These are phyloP conservation scores for Meandrina meandrites DNA, from an alignment of 92 coral and sea anemone species.

Conservation along the genomic window DNA sequence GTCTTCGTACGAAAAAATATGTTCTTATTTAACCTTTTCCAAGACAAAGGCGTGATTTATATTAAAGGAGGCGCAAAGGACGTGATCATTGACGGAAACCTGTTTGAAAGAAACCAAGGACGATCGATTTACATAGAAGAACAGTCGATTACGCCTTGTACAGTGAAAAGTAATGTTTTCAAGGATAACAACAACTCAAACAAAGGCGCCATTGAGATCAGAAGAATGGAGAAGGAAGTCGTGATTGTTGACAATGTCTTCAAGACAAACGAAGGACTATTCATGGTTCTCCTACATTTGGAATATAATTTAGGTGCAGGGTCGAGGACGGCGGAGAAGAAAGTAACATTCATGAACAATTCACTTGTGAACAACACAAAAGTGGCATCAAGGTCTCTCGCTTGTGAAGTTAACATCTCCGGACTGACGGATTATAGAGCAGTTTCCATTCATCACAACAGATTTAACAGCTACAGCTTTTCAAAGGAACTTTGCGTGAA, in stretches of 20 bases:
- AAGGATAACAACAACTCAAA: slow-evolving; percentile 20
- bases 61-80: background rate
- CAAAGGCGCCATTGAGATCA: slow-evolving; percentile 16
- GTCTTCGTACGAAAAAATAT: slow-evolving; percentile 11
- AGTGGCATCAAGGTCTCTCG: background rate
- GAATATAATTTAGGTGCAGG: background rate
- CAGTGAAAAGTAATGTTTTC: slow-evolving; percentile 12
- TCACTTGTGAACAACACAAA: slow-evolving; percentile 30
- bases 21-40: slow-evolving; percentile 32
- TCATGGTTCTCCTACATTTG: slow-evolving; percentile 18
- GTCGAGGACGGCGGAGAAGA: background rate
- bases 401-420: slow-evolving; percentile 33
- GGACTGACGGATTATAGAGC: slow-evolving; percentile 17
- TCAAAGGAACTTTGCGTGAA: slow-evolving; percentile 32
- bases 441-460: slow-evolving; percentile 12
- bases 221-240: slow-evolving; percentile 20
- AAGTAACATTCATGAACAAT: slow-evolving; percentile 34
- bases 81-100: slow-evolving; percentile 22
- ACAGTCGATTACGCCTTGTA: background rate
- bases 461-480: slow-evolving; percentile 18
- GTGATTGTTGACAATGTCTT: slow-evolving; percentile 17
- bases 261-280: slow-evolving; percentile 23
- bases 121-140: slow-evolving; percentile 11
- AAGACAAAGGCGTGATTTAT: slow-evolving; percentile 42
- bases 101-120: slow-evolving; percentile 37